These are phyloP conservation scores for Siphlonurus alternatus DNA, from an alignment of 2,888 invertebrate species.

Conservation along the genomic window DNA sequence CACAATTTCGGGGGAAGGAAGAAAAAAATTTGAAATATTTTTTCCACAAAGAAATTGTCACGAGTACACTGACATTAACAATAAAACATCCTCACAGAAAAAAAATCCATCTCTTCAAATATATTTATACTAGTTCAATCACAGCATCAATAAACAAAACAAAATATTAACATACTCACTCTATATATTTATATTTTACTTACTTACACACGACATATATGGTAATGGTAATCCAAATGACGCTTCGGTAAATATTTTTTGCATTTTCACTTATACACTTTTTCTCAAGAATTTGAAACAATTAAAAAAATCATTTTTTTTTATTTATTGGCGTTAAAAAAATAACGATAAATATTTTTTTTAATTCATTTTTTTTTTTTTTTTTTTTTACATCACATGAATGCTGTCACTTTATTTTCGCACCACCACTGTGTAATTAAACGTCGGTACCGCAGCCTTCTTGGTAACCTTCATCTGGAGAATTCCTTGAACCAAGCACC, in stretches of 20 bases:
- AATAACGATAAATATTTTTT: neutral
- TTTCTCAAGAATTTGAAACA: too few species aligned
- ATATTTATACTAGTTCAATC: neutral
- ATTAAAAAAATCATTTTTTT: neutral
- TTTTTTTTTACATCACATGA: neutral
- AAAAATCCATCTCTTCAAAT: neutral
- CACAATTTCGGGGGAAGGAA: neutral
- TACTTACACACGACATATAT: neutral
- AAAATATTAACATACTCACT: too few species aligned
- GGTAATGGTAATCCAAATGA: neutral
- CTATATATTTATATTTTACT: neutral
- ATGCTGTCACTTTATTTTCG: too few species aligned
- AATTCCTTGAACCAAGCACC: slow-evolving; percentile 16
- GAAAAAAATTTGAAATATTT: neutral
- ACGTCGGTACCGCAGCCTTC: slow-evolving; percentile 68
- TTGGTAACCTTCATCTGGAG: slow-evolving; percentile 76
- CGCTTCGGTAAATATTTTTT: neutral
- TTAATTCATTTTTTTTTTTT: too few species aligned
- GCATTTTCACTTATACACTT: neutral
- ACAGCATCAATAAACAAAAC: neutral
- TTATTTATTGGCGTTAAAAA: neutral
- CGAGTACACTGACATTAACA: neutral
- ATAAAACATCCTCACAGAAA: too few species aligned
- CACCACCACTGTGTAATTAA: neutral
- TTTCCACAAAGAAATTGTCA: neutral